Evolutionary conservation across 2,797 vertebrate species (phyloP), one percentile per base, ranked within the genome.

Genomic region (Tokudaia tokunoshimensis): DNA sequence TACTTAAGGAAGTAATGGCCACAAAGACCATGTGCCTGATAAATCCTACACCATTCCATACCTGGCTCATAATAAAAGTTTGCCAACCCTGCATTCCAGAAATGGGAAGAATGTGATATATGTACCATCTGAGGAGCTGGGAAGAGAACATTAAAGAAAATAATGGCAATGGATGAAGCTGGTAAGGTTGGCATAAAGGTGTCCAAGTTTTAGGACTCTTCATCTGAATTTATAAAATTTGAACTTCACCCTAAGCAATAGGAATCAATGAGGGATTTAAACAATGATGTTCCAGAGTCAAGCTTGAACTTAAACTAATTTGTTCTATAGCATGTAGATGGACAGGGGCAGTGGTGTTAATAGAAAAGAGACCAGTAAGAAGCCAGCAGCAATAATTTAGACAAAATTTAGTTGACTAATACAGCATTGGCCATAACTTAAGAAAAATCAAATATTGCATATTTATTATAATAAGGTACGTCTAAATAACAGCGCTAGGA

Each of bases 381-480:
- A 61, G 26, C 34, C 83, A 67, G 14, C 80, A 91, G 29, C 59
- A 87, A 67, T 74, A 74, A 91, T 95, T 91, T 79, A 80, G 76
- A 4, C 1, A 70, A 85, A 47, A 95, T 78, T 88, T 93, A 94
- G 86, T 72, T 59, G 96, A 85, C 61, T 67, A 1, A 86, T 91
- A 94, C 82, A 81, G 88, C 82, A 15, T 92, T 81, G 95, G 61
- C 34, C 72, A 59, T 86, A 94, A 93, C 78, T 85, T 80, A 82
- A 78, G 74, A 80, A 95, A 95, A 96, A 89, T 63, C n/a, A 12
- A 78, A 92, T 86, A 78, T 92, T 84, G 57, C 0, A 22, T 55
- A 80, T 15, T 79, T 78, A 55, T 78, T 70, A 70, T 82, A 88
- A 85, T 81, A 22, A 78, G 24, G 5, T 80, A 37, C 61, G 55